Base-by-base conservation (phyloP, 2,797 vertebrate species). In the Melanotaenia parkinsoni region DNA sequence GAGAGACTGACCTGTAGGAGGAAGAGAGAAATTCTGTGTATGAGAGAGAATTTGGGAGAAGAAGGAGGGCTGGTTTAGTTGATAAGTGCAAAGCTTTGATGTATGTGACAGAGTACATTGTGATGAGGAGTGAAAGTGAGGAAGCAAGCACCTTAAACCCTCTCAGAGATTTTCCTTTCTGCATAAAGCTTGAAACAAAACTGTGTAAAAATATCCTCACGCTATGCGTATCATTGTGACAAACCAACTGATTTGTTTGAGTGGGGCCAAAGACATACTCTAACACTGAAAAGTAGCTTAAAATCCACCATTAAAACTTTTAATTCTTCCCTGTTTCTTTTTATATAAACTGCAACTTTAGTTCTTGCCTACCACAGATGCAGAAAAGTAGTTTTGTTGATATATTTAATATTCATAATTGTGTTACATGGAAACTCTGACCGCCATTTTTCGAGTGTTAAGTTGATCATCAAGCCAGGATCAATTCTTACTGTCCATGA, bases 11-110 rank as follows among this genome's bases (percentile, higher is more conserved):
- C 45, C 37, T 0, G 13, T 43, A 35, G 8, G 54, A 64, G 66
- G 40, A 51, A 40, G 32, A 24, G 58, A 70, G 8, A 30, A 37
- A 66, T 53, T 64, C 26, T 10, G 14, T 30, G 22, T 13, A 35
- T 35, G 58, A 43, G 64, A 58, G 20, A 60, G 71, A 58, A 59
- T 59, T 8, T 20, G 58, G 45, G 33, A 10, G 33, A 58, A 67
- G 58, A 72, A 54, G 59, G 69, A 64, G n/a, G n/a, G 57, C 57
- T 35, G 60, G 64, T 33, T 82, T 54, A 74, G 72, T 24, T 56
- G 43, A 65, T 64, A 72, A 79, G 63, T 63, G 70, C 38, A 57
- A 62, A 67, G 67, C 71, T 79, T 61, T 77, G 58, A 61, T 60
- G 50, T 76, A 57, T 62, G 69, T 70, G 71, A 77, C 53, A 40